Evolutionary conservation across 2,888 invertebrate genomes (phyloP), one percentile per base, ranked within the genome.

Genomic region (Microplitis manilae): DNA sequence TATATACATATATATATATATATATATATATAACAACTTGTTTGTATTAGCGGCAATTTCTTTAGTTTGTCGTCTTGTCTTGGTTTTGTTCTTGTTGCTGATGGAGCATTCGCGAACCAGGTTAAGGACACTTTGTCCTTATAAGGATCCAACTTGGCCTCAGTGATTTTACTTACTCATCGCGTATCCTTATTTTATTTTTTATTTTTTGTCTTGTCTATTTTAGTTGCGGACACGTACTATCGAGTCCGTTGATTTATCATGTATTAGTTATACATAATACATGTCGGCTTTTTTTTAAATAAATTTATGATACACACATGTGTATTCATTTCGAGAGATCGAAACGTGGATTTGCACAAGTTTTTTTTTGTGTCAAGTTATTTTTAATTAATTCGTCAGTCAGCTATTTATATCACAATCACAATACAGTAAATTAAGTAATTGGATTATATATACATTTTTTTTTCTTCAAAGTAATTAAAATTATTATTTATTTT

Each of bases 81-180:
- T 13, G 30, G 13, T 59, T n/a, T 60, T 59, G 15, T 20, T 8
- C 50, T 50, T 50, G 50, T 50, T 50, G 13, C 50, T 50, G 30
- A 30, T 30, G 30, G 30, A 30, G 30, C 30, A 30, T 30, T 30
- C 30, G 30, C 30, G 4, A 89, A 89, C 86, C 89, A 86, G 89
- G 89, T 90, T 90, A 90, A 90, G 89, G 89, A 90, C 89, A 85
- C 83, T 30, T 85, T 82, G 80, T 86, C 88, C 87, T 87, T 89
- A 88, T 88, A 89, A 89, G 89, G 89, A 87, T 83, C 81, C 85
- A 83, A 86, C 86, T 88, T 87, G 86, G 84, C 80, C 79, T 80
- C 80, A 79, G 79, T 80, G 72, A 65, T 62, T 62, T 39, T 39
- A n/a, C 15, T 40, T 40, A 50, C 40, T 20, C 62, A 15, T 40